A percentile compares a stretch with the other conserved stretches of the same genome.
Evolutionary conservation across 2,888 invertebrate genomes (phyloP).

Genomic region (Cetonia aurata): DNA sequence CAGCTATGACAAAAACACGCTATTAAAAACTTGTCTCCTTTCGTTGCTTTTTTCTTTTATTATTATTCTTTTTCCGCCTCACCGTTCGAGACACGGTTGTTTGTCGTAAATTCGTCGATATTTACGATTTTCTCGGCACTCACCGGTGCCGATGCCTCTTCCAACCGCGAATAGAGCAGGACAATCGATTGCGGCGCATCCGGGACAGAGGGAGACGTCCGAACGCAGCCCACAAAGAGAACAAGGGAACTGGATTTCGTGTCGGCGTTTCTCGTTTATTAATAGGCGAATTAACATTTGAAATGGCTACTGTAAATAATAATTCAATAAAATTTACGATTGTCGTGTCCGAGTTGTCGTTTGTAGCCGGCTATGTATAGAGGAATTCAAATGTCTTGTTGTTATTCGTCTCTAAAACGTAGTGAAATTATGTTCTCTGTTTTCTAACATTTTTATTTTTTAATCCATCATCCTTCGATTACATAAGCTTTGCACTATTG

Average conservation of each 20-base stretch:
- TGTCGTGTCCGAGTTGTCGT: neutral
- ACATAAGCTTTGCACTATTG: neutral
- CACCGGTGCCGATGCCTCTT: too few relatives aligned
- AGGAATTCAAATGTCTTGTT: neutral
- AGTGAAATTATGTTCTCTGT: neutral
- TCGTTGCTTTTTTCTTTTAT: too few relatives aligned
- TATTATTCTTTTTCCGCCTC: too few relatives aligned
- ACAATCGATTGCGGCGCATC: neutral
- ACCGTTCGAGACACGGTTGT: too few relatives aligned
- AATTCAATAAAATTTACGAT: slow-evolving; percentile 31
- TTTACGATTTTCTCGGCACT: too few relatives aligned
- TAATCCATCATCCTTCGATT: neutral
- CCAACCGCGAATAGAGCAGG: neutral
- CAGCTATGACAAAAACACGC: too few relatives aligned
- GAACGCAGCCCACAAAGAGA: neutral
- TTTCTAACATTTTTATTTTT: too few relatives aligned
- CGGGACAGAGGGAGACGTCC: neutral
- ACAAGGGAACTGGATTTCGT: slow-evolving; percentile 34
- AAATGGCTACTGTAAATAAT: slow-evolving; percentile 38
- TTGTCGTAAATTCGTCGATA: too few relatives aligned
- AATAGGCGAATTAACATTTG: slow-evolving; percentile 35
- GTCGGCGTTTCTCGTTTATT: slow-evolving; percentile 24
- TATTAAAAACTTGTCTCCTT: too few relatives aligned
- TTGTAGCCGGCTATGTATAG: too few relatives aligned
- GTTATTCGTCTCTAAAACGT: neutral